Conservation (phyloP, 2,113 vertebrate genomes). For the Cariama cristata region DNA sequence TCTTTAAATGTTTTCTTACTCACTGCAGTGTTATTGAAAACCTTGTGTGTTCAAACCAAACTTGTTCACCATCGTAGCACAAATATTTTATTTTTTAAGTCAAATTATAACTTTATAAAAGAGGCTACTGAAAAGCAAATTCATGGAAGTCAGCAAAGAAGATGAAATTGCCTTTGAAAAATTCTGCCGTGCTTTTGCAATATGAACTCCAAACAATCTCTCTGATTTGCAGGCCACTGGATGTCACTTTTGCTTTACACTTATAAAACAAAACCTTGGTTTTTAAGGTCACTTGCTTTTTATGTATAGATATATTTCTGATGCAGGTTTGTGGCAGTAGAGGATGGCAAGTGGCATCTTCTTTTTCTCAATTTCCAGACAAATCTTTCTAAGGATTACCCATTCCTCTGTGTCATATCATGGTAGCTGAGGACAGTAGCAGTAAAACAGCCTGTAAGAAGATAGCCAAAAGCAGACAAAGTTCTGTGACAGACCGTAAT, state of each 20-base stretch:
- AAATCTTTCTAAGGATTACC: background rate
- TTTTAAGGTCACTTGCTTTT: background rate
- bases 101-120: background rate
- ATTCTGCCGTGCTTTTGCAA: background rate
- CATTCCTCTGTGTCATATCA: background rate
- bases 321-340: background rate
- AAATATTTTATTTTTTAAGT: background rate
- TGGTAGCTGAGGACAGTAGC: background rate
- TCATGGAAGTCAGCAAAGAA: background rate
- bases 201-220: background rate
- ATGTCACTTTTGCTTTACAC: slow-evolving; percentile 29
- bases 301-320: background rate
- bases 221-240: background rate
- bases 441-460: background rate
- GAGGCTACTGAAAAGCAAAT: background rate
- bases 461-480: background rate
- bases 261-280: background rate
- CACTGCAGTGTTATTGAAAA: background rate
- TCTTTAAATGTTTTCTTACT: background rate
- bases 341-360: background rate
- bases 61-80: background rate
- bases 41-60: background rate
- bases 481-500: background rate
- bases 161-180: background rate
- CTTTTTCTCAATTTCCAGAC: background rate